Evolutionary conservation across 64 coral and sea anemone genomes (phyloP), one percentile per base, ranked within the genome.

Genomic region (Pocillopora verrucosa): DNA sequence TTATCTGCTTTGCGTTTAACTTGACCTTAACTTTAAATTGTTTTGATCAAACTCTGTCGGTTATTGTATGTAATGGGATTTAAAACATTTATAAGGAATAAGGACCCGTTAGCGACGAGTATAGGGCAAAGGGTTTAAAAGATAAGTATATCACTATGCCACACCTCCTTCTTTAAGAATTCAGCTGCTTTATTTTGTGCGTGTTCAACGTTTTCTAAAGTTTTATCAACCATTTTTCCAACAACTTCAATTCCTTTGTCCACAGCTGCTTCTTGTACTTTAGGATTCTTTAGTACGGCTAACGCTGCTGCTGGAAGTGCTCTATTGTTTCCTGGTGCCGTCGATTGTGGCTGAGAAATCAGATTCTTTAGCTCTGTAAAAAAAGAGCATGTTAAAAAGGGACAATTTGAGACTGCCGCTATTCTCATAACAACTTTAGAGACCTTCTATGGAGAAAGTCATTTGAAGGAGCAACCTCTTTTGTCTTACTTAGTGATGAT

Each of bases 221-320:
- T 76, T 60, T 79, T 80, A 34, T 90, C 88, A 12, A 90, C 70
- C 88, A 80, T 5, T 5, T 90, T 80, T 72, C 88, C 88, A 4
- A 62, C 88, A 22, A 90, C 88, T 79, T 90, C 88, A 26, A 90
- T 72, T 24, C 88, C 88, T 74, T 90, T 90, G 9, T 90, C 77
- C 13, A 90, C 26, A 12, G 59, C 75, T n/a, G 88, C 88, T 34
- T 82, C 62, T 74, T 90, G 65, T 22, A 68, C 65, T 68, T 68
- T 68, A 4, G 65, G 65, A 68, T 68, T 68, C 10, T 68, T 68
- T 22, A 68, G 19, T 9, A 68, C 65, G 10, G 65, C 65, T 9
- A 68, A 1, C 9, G 65, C 65, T 16, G 65, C 65, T 17, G 65
- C 65, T 68, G 65, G 65, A 3, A 68, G 65, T 9, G 65, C 65